Conservation (phyloP, 2,797 vertebrate species). For the Ciconia nigra region DNA sequence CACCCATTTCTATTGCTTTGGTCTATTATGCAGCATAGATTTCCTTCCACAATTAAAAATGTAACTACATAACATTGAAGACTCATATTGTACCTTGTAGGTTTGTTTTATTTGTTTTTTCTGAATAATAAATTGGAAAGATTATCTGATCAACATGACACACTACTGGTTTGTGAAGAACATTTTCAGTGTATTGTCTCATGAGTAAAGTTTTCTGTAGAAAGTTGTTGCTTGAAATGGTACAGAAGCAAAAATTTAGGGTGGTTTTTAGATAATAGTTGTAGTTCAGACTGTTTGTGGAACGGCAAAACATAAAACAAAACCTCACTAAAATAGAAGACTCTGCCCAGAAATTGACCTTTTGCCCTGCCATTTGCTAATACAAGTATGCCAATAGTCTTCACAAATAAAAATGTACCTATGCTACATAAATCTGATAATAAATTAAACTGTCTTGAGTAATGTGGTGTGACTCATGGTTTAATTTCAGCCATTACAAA, state of each 20-base stretch:
- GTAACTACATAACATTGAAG: background rate
- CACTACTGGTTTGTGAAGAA: background rate
- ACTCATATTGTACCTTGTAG: background rate
- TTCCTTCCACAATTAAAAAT: background rate
- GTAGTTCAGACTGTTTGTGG: background rate
- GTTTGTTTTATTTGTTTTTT: background rate
- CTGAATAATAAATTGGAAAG: background rate
- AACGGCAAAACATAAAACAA: background rate
- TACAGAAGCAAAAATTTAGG: background rate
- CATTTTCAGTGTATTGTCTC: background rate
- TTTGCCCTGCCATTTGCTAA: background rate
- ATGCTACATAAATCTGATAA: background rate
- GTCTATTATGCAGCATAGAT: background rate
- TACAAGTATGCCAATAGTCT: background rate
- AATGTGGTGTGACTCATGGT: background rate
- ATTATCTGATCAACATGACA: background rate
- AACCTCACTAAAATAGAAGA: background rate
- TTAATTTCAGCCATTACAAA: background rate
- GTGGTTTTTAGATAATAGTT: background rate
- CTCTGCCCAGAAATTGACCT: background rate
- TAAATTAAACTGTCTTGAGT: background rate
- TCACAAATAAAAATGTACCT: background rate
- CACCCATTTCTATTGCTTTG: background rate
- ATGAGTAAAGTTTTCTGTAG: background rate
- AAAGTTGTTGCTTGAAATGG: background rate